Evolutionary conservation across 1,140 invertebrate genomes (phyloP).

Genomic region (Drosophila sulfurigaster): DNA sequence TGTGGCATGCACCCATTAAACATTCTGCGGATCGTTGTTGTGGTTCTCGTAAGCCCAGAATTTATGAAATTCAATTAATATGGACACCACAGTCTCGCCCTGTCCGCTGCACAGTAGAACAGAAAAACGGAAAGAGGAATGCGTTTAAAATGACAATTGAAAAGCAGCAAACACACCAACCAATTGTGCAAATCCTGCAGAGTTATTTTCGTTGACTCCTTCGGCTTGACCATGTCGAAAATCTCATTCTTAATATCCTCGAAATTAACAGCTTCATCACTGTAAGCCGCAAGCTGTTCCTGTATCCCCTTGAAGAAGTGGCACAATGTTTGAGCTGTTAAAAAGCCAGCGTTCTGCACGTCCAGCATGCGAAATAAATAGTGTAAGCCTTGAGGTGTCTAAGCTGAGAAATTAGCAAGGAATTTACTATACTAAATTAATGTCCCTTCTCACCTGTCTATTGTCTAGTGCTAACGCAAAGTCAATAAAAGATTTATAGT

Average conservation of each 20-base stretch:
- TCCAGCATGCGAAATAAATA: conserved; percentile 97
- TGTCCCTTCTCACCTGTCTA: conserved; percentile 88
- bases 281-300: conserved; percentile 93
- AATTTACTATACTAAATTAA: not conserved
- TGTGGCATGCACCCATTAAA: conserved; percentile 58
- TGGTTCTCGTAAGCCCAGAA: conserved; percentile 98
- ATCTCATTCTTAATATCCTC: conserved; percentile 98
- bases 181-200: conserved; percentile 91
- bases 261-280: conserved; percentile 94
- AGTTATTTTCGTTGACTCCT: conserved; percentile 93
- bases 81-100: conserved; percentile 96
- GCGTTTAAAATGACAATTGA: not conserved
- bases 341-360: conserved; percentile 93
- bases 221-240: conserved; percentile 98
- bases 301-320: conserved; percentile 98
- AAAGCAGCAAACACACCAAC: conserved; percentile 35
- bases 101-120: conserved; percentile 89
- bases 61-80: conserved; percentile 97
- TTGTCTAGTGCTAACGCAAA: conserved; percentile 97
- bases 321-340: conserved; percentile 95
- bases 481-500: conserved; percentile 98
- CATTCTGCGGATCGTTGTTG: conserved; percentile 87
- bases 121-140: not conserved
- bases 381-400: conserved; percentile 92
- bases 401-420: not conserved